Evolutionary conservation across 2,113 vertebrate species (phyloP), one percentile per base, ranked within the genome.

Genomic region (Cichladusa arquata): DNA sequence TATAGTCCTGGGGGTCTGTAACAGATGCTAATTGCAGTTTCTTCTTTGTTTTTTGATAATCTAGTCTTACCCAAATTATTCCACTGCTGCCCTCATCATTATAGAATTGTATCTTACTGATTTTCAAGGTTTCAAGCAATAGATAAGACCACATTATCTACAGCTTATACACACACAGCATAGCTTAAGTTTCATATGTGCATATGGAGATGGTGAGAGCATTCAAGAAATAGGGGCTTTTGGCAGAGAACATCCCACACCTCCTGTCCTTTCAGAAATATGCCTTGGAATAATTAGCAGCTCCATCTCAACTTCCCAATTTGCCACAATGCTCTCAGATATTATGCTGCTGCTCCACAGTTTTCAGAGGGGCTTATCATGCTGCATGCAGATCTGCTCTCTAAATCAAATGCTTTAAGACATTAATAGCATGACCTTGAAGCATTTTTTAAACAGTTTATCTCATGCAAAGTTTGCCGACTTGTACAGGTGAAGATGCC

Each of bases 271-370:
- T 93, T 96, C 95, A 95, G 94, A 97, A 96, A 97, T 95, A 96
- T 96, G 95, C 94, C 47, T 96, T 92, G 91, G 93, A 95, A 97
- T 97, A 96, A 96, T 96, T 96, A 96, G 93, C 94, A 96, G 94
- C 92, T 96, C 88, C 92, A 96, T 97, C 96, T 96, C 96, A 96
- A 97, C 95, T 96, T 97, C 92, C 94, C 95, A 94, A 97, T 96
- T 96, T 96, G 94, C 95, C 94, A 97, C 94, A 94, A 97, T 95
- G 79, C 95, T 96, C 94, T 96, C 93, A 96, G 94, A 95, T 96
- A 96, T 95, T 96, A 96, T 96, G 85, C 94, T 97, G 90, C 92
- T 95, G 91, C 94, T 97, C 93, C 81, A 93, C 81, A 93, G 88
- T 88, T 97, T 96, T 95, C 67, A 70, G 78, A 95, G 56, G 84